phyloP scores from a whole-genome alignment of 2,113 vertebrate genomes.

The Manacus vitellinus region DNA sequence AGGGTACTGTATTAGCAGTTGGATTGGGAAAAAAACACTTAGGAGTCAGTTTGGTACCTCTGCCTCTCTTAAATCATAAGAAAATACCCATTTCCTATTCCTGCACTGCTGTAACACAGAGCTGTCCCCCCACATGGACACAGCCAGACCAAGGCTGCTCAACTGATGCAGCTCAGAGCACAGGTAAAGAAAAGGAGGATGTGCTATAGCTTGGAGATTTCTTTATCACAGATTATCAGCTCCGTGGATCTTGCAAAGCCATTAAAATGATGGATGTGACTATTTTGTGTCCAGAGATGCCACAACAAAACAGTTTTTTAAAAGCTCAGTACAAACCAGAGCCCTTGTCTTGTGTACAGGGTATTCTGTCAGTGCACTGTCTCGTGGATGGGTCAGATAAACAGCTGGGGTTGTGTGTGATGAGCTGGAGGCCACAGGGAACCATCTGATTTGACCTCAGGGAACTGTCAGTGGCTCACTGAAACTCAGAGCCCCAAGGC shows the following conservation, averaged over 20 bases:
- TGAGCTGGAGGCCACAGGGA: background rate
- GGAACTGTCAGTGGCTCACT: background rate
- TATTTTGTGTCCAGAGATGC: background rate
- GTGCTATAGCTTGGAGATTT: background rate
- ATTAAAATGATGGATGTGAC: background rate
- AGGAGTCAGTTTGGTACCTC: background rate
- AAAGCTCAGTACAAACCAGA: background rate
- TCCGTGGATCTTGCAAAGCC: background rate
- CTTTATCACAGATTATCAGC: background rate
- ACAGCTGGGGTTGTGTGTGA: background rate
- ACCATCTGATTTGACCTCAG: background rate
- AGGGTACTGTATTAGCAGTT: background rate
- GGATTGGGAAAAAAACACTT: background rate
- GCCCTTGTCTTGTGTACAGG: accelerated
- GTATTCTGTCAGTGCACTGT: background rate
- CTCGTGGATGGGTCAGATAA: background rate
- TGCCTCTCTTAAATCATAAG: background rate
- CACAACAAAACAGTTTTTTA: background rate
- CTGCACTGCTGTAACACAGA: background rate
- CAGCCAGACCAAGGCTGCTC: accelerated
- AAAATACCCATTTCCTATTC: background rate
- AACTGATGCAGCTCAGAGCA: background rate
- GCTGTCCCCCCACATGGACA: accelerated
- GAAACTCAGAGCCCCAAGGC: background rate
- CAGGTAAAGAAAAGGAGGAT: background rate